These are phyloP conservation scores for Pampus argenteus DNA, from an alignment of 2,797 vertebrate genomes.

Conservation along the genomic window DNA sequence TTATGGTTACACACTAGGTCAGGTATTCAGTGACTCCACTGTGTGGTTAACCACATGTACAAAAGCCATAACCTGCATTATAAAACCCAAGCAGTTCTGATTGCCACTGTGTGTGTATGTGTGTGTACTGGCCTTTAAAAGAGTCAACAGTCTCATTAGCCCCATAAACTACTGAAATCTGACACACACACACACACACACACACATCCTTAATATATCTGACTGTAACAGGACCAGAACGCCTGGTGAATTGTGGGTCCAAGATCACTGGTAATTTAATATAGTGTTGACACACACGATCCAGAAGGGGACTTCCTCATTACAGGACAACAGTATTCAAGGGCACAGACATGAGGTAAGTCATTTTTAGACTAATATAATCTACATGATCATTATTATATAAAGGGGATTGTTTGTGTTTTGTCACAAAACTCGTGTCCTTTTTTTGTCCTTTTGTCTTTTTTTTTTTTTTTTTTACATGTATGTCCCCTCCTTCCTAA, in stretches of 20 bases:
- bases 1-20: conserved; percentile 8
- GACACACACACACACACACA: not conserved
- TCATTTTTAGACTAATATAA: not conserved
- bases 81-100: conserved; percentile 14
- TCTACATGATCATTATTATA: not conserved
- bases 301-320: not conserved
- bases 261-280: not conserved
- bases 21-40: conserved; percentile 7
- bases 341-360: not conserved
- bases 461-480: not conserved
- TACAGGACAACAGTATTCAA: not conserved
- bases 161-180: not conserved
- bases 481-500: not conserved
- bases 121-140: not conserved
- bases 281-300: not conserved
- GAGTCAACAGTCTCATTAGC: not conserved
- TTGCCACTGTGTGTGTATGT: conserved; percentile 1
- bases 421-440: not conserved
- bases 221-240: not conserved
- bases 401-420: not conserved
- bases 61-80: conserved; percentile 14
- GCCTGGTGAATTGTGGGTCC: not conserved
- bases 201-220: too few species aligned
- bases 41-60: conserved; percentile 30
- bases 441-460: not conserved